Evolutionary conservation across 2,797 vertebrate species (phyloP).

Genomic region (Melanotaenia pygmaea): DNA sequence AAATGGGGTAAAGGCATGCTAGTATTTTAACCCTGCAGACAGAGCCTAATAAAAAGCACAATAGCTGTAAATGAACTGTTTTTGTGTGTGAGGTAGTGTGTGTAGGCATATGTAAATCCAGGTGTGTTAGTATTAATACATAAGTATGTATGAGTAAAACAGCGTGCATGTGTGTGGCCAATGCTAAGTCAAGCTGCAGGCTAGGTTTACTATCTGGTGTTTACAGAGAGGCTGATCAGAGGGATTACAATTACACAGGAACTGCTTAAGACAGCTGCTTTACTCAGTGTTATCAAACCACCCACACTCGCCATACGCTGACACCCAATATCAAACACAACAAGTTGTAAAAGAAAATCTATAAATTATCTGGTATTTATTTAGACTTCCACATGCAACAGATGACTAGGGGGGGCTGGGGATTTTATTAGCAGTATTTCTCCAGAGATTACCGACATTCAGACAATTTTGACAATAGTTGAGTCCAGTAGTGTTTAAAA

Average conservation of each 20-base stretch:
- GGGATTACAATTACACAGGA: constrained; percentile 73
- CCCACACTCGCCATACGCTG: constrained; percentile 51
- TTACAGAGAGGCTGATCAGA: constrained; percentile 68
- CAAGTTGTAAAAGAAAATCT: constrained; percentile 57
- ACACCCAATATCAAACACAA: constrained; percentile 49
- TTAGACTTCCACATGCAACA: constrained; percentile 53
- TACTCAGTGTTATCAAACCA: constrained; percentile 62
- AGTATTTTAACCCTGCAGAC: constrained; percentile 45
- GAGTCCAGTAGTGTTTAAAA: no score
- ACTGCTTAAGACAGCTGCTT: constrained; percentile 72
- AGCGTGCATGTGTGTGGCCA: constrained; percentile 9
- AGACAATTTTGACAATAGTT: constrained; percentile 11
- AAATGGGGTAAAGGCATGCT: constrained; percentile 44
- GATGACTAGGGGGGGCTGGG: constrained; percentile 38
- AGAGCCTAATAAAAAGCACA: constrained; percentile 53
- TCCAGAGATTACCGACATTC: constrained; percentile 20
- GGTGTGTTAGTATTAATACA: constrained; percentile 23
- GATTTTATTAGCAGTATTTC: constrained; percentile 38
- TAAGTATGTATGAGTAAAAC: constrained; percentile 11
- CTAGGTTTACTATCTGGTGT: constrained; percentile 70
- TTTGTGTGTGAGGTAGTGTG: not conserved
- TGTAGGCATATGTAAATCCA: not conserved
- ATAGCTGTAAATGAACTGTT: constrained; percentile 31
- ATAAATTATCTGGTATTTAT: constrained; percentile 41
- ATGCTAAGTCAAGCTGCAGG: constrained; percentile 51